These are phyloP conservation scores for Drosophila albomicans DNA, from an alignment of 1,140 invertebrate species.

Conservation along the genomic window DNA sequence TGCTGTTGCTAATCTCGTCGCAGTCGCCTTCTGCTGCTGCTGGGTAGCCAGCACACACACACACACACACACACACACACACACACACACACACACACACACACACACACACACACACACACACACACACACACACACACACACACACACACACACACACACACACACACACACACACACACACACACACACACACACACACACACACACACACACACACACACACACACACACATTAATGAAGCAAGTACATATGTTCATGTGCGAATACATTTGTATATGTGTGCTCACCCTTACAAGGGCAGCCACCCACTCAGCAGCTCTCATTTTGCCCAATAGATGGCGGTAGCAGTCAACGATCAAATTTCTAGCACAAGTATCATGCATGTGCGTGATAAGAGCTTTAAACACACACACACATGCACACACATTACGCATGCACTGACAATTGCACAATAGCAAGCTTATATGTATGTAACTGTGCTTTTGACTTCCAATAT, in stretches of 20 bases:
- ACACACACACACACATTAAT: slow-evolving; percentile 9
- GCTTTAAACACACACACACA: slow-evolving; percentile 11
- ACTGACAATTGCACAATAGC: not conserved
- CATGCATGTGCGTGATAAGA: slow-evolving; percentile 30
- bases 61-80: not conserved
- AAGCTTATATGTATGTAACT: slow-evolving; percentile 33
- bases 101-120: not conserved
- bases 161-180: slow-evolving; percentile 1
- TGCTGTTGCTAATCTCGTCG: slow-evolving; percentile 56
- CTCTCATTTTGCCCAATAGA: slow-evolving; percentile 35
- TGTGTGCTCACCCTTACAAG: slow-evolving; percentile 12
- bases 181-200: not conserved
- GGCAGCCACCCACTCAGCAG: slow-evolving; percentile 37
- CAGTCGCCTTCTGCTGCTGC: slow-evolving; percentile 7
- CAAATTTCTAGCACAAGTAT: slow-evolving; percentile 42
- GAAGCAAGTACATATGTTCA: not conserved
- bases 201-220: not conserved
- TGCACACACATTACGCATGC: not conserved
- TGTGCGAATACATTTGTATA: not conserved
- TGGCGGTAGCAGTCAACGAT: slow-evolving; percentile 39
- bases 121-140: not conserved
- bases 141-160: not conserved
- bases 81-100: not conserved
- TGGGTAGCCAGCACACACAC: not conserved
- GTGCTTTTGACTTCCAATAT: slow-evolving; percentile 49